Base-by-base conservation (phyloP, 2,888 invertebrate species). In the Crocallis elinguaria region DNA sequence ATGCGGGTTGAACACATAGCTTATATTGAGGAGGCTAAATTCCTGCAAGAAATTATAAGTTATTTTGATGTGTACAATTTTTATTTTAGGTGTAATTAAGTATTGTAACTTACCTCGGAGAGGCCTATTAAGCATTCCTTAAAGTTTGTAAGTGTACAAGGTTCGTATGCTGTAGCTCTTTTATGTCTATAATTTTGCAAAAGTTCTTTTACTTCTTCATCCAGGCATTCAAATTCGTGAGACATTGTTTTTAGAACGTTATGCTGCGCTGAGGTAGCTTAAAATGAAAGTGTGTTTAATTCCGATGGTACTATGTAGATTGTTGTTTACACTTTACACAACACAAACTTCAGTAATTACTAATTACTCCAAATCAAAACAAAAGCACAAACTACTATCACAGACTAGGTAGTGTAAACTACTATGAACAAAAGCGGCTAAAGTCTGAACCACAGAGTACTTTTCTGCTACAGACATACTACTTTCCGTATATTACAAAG, bases 191-290 rank as follows among this genome's bases (percentile, higher is more conserved):
- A 90, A 66, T 90, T 84, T 69, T 72, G 67, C 57, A 91, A 66
- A 41, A 91, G 80, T 69, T 91, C 90, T 66, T 73, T 83, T n/a
- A 90, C 83, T 80, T 91, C 90, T 55, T 87, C 85, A 51, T 90
- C 89, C 58, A 88, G 71, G 60, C 66, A 73, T 67, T 84, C 84
- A 48, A 66, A 67, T 48, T 74, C 71, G 17, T 42, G 60, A 41
- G 72, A 73, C 74, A 74, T 75, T 12, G n/a, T 44, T 38, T 5
- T 17, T 13, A 16, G 6, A 17, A 17, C 11, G 8, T 23, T 21
- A n/a, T 1, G 19, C 19, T 4, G 3, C 3, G 19, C 3, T 19
- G 3, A 19, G 6, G 19, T 19, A 19, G 19, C 3, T 6, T 19
- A 19, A 4, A 19, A n/a, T n/a, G n/a, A n/a, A n/a, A n/a, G n/a